Evolutionary conservation across 2,888 invertebrate species (phyloP).

Genomic region (Orchestes rusci): DNA sequence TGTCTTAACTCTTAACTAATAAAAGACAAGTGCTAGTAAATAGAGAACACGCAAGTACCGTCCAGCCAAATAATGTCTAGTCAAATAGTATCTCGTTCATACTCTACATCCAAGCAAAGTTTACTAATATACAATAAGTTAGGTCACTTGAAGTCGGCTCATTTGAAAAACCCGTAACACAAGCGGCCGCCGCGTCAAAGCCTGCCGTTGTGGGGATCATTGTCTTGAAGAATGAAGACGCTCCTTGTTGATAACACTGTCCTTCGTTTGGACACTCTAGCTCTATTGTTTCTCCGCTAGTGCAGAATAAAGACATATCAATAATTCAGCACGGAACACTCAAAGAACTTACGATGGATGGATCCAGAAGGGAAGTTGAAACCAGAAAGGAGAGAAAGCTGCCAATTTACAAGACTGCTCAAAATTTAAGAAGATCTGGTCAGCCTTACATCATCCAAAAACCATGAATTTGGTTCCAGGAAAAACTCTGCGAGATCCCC

Average conservation of each 20-base stretch:
- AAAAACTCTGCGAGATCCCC: slow-evolving; percentile 8
- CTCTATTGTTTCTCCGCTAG: neutral
- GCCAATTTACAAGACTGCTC: neutral
- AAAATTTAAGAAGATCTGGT: neutral
- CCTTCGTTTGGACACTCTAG: neutral
- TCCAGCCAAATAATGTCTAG: too few species aligned
- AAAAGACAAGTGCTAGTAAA: too few species aligned
- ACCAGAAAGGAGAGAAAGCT: neutral
- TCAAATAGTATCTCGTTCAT: too few species aligned
- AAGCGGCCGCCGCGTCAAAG: too few species aligned
- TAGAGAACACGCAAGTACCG: too few species aligned
- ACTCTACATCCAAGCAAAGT: too few species aligned
- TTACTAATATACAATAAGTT: too few species aligned
- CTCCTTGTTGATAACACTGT: neutral
- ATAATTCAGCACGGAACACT: neutral
- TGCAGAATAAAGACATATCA: slow-evolving; percentile 1
- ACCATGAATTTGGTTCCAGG: neutral
- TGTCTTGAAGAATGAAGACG: slow-evolving; percentile 3
- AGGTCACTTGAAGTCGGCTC: too few species aligned
- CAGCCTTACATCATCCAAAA: neutral
- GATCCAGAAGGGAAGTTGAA: slow-evolving; percentile 1
- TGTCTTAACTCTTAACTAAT: too few species aligned
- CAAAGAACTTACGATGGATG: neutral
- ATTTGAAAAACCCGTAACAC: too few species aligned
- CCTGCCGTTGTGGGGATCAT: slow-evolving; percentile 8